Base-by-base conservation (phyloP, 2,113 vertebrate genomes). In the Taurulus bubalis region DNA sequence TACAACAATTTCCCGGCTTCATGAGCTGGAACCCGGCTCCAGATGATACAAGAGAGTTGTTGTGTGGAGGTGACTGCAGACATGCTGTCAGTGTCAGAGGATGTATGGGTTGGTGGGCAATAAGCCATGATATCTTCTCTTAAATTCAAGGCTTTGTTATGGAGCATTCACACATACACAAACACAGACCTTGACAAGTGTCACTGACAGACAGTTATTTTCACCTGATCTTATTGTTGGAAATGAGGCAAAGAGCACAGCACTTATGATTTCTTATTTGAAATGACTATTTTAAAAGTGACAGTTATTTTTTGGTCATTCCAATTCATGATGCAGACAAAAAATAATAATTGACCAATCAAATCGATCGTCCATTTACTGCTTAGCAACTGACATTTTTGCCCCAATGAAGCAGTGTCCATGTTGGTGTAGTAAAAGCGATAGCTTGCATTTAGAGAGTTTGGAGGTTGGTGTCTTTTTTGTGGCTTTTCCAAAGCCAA, bases 211-310 rank as follows among this genome's bases (percentile, higher is more conserved):
- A 71, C 77, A 56, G 84, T 65, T 65, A 75, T 87, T 87, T 87
- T 75, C 56, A 82, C n/a, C n/a, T n/a, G n/a, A n/a, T 84, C 84
- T 77, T 89, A 82, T 88, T 86, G 68, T 85, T 80, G 68, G 72
- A 91, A 91, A 80, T 67, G 73, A 91, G 70, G 73, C 78, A 84
- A 85, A 81, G 85, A 79, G 28, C 80, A 75, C 65, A 72, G 75
- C 90, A 32, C 30, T 32, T 4, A 32, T 32, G 30, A 12, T 59
- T 28, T 59, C 20, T n/a, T 53, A 59, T 59, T 59, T 58, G 12
- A 58, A 32, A 30, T 30, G 7, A 60, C 7, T 60, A 60, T 32
- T 20, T 20, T 20, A 26, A 30, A 60, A 34, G 20, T 45, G n/a
- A 64, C 18, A 28, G 59, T 10, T n/a, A 6, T 42, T 42, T 65